Conservation (phyloP, 2,113 vertebrate genomes). For the Hemicordylus capensis region DNA sequence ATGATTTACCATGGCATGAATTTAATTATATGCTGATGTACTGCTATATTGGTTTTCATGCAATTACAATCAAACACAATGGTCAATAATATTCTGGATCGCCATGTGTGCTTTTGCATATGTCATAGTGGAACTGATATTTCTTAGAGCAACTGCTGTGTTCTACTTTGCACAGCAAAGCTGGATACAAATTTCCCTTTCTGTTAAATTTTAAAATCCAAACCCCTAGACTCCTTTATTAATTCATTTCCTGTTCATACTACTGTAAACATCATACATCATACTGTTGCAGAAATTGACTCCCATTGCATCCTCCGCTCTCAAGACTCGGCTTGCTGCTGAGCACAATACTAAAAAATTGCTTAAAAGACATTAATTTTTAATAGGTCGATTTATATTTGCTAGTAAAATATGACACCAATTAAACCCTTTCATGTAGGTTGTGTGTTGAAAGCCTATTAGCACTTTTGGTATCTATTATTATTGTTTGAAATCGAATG, state of each 20-base stretch:
- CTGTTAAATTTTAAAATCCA: constrained; percentile 15
- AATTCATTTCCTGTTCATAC: constrained; percentile 17
- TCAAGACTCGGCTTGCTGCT: background rate
- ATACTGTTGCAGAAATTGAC: constrained; percentile 9
- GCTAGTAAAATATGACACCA: constrained; percentile 26
- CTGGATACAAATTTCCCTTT: background rate
- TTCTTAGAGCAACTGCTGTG: background rate
- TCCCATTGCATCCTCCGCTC: background rate
- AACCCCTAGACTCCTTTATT: constrained; percentile 7
- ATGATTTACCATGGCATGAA: background rate
- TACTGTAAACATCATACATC: constrained; percentile 25
- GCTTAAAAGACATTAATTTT: background rate
- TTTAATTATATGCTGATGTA: constrained; percentile 10
- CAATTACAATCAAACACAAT: constrained; percentile 6
- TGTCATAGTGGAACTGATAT: background rate
- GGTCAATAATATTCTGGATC: background rate
- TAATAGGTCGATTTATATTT: constrained; percentile 11
- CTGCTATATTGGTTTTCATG: constrained; percentile 3
- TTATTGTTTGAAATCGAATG: background rate
- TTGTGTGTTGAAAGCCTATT: constrained; percentile 13
- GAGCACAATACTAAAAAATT: constrained; percentile 22
- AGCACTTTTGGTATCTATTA: background rate
- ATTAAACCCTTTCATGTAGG: background rate
- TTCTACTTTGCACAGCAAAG: background rate
- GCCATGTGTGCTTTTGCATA: background rate